A percentile compares a stretch with the other conserved stretches of the same genome.
phyloP scores from a whole-genome alignment of 1,140 invertebrate genomes.

The Scaptomyza graminum region DNA sequence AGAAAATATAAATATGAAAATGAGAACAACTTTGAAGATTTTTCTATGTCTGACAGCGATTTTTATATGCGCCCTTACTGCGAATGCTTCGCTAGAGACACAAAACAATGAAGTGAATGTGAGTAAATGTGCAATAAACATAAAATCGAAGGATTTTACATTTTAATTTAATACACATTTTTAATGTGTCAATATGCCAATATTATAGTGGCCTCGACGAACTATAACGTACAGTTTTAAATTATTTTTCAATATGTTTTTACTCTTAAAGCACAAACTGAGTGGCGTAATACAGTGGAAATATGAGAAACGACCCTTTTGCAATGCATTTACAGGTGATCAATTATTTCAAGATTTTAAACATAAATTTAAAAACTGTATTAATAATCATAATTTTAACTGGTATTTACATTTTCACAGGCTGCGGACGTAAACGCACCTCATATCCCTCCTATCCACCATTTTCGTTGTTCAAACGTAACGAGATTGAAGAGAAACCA shows the following conservation, averaged over 20 bases:
- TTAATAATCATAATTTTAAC: no score
- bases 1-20: constrained; percentile 22
- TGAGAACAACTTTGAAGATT: constrained; percentile 52
- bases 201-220: no score
- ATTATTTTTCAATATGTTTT: background rate
- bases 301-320: constrained; percentile 88
- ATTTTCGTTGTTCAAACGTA: constrained; percentile 71
- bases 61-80: constrained; percentile 32
- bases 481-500: constrained; percentile 68
- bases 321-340: constrained; percentile 89
- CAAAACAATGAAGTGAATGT: constrained; percentile 71
- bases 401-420: constrained; percentile 76
- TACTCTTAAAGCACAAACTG: constrained; percentile 66
- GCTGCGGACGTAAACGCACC: constrained; percentile 88
- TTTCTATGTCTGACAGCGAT: constrained; percentile 38
- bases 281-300: constrained; percentile 80
- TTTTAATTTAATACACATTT: background rate
- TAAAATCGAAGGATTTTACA: background rate
- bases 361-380: no score
- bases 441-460: constrained; percentile 85
- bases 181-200: background rate
- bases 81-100: constrained; percentile 55
- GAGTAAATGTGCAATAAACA: constrained; percentile 37
- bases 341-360: background rate
- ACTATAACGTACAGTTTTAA: background rate